Evolutionary conservation across 2,113 vertebrate species (phyloP).

Genomic region (Muntiacus muntjak): DNA sequence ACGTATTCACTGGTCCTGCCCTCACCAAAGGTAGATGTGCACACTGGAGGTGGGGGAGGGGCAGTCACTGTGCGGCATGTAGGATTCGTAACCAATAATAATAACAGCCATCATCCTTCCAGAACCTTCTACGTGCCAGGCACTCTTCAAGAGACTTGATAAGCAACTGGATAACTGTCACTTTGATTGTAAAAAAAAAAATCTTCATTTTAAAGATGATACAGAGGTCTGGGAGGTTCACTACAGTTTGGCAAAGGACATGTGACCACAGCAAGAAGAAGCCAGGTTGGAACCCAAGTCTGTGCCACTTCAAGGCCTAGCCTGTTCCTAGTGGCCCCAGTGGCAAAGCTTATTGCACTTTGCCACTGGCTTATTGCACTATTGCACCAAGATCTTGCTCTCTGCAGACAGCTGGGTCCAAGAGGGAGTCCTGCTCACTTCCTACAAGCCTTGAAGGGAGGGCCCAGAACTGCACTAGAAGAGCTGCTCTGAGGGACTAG

Average conservation of each 20-base stretch:
- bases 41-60: fast-evolving
- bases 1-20: neutral
- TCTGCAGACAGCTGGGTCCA: neutral
- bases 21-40: neutral
- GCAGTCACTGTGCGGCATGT: neutral
- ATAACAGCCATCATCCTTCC: neutral
- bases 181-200: neutral
- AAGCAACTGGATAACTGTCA: neutral
- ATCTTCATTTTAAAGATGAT: neutral
- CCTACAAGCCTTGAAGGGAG: neutral
- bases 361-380: neutral
- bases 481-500: neutral
- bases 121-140: neutral
- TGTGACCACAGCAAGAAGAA: neutral
- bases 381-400: neutral
- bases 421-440: neutral
- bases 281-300: neutral
- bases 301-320: neutral
- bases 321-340: fast-evolving
- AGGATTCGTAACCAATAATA: neutral
- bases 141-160: neutral
- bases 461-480: neutral
- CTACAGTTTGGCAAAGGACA: neutral
- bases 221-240: neutral
- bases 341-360: neutral